Evolutionary conservation across 2,888 invertebrate species (phyloP), one percentile per base, ranked within the genome.

Genomic region (Hypercompe scribonia): DNA sequence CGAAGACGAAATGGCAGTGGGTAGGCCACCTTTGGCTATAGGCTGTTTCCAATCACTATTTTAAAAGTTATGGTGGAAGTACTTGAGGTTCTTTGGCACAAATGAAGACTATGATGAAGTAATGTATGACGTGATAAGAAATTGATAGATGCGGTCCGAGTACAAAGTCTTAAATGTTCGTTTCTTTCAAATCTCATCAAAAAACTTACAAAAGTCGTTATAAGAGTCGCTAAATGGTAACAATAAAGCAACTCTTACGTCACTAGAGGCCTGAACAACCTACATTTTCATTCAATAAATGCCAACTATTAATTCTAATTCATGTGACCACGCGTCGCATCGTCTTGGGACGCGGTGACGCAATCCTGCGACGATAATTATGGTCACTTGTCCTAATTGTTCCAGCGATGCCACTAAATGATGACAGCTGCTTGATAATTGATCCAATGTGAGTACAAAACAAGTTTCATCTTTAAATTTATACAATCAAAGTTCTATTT

Each of bases 361-460:
- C 93, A 94, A 94, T 89, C 85, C 81, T 78, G 75, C 68, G 80
- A 81, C 77, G 68, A 84, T 90, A 95, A 95, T 95, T 95, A 94
- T 88, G 91, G 83, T 91, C 94, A 95, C 94, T 95, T 94, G 93
- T 88, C 88, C 89, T 95, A 95, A 95, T 95, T 95, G 95, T 88
- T 81, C 84, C 82, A 83, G 84, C 88, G 87, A 88, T 88, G 88
- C 87, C 88, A 85, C 88, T 90, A 91, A 90, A 89, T 88, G 90
- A 87, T 86, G 90, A 91, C 95, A 94, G 94, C 94, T 94, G 95
- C 92, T 89, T 86, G 86, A 88, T 89, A 93, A 93, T 93, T 94
- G 93, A 91, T 92, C 90, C 91, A 89, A 89, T 88, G 88, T 88
- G 0, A 34, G 39, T 39, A 39, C 67, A 50, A 77, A 72, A 75